Evolutionary conservation across 2,888 invertebrate species (phyloP), one percentile per base, ranked within the genome.

Genomic region (Drosophila monieri): DNA sequence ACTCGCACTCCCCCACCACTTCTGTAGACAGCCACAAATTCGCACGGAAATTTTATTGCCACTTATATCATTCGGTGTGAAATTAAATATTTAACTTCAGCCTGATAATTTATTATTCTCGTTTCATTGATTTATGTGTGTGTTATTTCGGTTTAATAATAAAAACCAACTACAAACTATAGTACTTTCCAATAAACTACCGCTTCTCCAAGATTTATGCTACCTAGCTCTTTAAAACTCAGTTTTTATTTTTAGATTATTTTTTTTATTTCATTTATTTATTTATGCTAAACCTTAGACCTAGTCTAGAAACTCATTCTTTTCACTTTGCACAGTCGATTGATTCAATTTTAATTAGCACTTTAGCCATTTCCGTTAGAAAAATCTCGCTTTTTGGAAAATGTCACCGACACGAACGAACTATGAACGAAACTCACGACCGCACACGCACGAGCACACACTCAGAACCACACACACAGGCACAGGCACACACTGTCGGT

Each of bases 41-140:
- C 53, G 61, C 73, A 61, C 46, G 39, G 39, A 59, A 66, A 59
- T 75, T 76, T 74, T 79, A 81, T 79, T 60, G 79, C 76, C 81
- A 73, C 73, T 79, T 84, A 65, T 81, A 75, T 73, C 66, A 77
- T 75, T 62, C 61, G 58, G 48, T 23, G 59, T 44, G 58, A 76
- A 74, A 85, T 87, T 83, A 81, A 84, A 83, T 87, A 87, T 85
- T 87, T 76, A 87, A 54, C 49, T 54, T 14, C 30, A 39, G 39
- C 64, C 56, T 73, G 60, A 47, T 48, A 60, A 61, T 61, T 61
- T 61, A 61, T 60, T 61, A 59, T 48, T 30, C 71, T 57, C 53
- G 52, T 62, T 61, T 62, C 69, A 85, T 83, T 84, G 81, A 81
- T 81, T 85, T 84, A 80, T 76, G 68, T 8, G 53, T 15, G 35